A percentile compares a stretch with the other conserved stretches of the same genome.
Conservation (phyloP, 2,113 vertebrate genomes). For the Odocoileus hemionus region DNA sequence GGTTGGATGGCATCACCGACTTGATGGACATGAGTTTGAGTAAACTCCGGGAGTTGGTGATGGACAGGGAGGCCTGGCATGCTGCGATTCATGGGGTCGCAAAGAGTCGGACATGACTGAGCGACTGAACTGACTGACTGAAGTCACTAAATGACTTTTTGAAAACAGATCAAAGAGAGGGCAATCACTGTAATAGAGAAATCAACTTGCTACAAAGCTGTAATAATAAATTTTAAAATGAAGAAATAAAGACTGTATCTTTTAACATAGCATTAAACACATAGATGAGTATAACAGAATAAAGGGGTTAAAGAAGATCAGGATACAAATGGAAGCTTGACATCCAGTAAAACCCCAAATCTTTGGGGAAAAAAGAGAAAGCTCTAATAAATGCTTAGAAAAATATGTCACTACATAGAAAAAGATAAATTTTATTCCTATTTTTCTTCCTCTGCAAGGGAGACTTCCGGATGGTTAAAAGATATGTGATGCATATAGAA, state of each 20-base stretch:
- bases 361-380: not conserved
- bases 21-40: too few species aligned
- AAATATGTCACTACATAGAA: not conserved
- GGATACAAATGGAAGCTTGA: not conserved
- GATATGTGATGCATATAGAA: not conserved
- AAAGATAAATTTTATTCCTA: not conserved
- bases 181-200: not conserved
- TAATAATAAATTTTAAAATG: not conserved
- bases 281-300: not conserved
- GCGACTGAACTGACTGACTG: too few species aligned
- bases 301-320: not conserved
- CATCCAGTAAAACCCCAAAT: not conserved
- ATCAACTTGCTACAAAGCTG: not conserved
- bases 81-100: too few species aligned
- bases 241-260: not conserved
- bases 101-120: too few species aligned
- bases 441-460: not conserved
- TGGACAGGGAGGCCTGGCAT: too few species aligned
- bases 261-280: not conserved
- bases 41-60: too few species aligned
- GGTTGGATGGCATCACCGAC: too few species aligned
- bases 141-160: not conserved
- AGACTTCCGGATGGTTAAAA: not conserved
- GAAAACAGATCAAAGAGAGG: not conserved
- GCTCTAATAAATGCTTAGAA: not conserved